A percentile compares a stretch with the other conserved stretches of the same genome.
phyloP scores from a whole-genome alignment of 2,888 invertebrate species.

The Helicoverpa assulta region DNA sequence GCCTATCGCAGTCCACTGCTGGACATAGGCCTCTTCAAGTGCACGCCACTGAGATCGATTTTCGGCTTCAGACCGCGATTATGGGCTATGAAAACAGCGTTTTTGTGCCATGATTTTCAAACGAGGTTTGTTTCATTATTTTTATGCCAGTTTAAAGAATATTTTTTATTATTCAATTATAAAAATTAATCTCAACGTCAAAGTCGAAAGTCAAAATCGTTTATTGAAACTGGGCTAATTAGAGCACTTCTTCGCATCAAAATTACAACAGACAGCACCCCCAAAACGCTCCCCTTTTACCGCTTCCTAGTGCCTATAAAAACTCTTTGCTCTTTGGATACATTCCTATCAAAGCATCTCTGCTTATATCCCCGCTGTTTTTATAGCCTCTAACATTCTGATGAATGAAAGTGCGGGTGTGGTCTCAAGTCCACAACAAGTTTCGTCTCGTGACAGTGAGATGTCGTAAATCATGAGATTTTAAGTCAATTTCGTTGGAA shows the following conservation, averaged over 20 bases:
- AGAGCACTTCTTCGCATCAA: no score
- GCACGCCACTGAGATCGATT: no score
- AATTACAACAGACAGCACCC: no score
- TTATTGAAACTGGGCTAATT: no score
- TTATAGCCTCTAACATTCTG: conserved; percentile 41
- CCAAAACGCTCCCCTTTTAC: no score
- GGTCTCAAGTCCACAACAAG: conserved; percentile 49
- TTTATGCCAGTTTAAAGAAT: not conserved
- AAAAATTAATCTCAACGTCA: no score
- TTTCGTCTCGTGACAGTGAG: conserved; percentile 50
- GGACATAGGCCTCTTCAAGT: no score
- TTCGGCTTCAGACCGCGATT: conserved; percentile 17
- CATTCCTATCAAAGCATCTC: not conserved
- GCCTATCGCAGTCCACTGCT: no score
- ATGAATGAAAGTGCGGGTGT: conserved; percentile 60
- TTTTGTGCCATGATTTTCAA: not conserved
- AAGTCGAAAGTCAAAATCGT: no score
- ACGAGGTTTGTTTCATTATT: not conserved
- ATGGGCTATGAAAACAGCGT: conserved; percentile 40
- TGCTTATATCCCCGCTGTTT: conserved; percentile 9
- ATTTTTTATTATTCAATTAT: no score
- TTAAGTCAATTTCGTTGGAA: conserved; percentile 49
- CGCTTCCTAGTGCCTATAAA: no score
- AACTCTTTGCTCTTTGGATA: not conserved
- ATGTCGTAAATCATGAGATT: conserved; percentile 51